Evolutionary conservation across 2,113 vertebrate species (phyloP).

Genomic region (Morone chrysops): DNA sequence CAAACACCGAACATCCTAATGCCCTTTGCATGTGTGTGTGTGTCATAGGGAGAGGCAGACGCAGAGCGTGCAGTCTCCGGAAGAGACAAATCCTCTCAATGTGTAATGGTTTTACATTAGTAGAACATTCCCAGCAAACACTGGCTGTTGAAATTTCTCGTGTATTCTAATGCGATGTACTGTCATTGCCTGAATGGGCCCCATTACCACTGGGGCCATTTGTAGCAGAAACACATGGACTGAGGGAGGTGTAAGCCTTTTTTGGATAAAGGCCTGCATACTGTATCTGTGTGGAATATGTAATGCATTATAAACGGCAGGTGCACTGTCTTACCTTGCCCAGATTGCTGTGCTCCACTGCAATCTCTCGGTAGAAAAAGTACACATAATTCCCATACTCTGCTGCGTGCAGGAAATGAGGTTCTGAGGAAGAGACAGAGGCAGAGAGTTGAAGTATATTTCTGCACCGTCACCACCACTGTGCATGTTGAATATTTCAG

Average conservation of each 20-base stretch:
- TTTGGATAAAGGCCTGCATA: slow-evolving; percentile 35
- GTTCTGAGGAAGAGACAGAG: slow-evolving; percentile 88
- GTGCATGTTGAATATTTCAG: slow-evolving; percentile 82
- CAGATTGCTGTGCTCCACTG: slow-evolving; percentile 96
- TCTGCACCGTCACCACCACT: slow-evolving; percentile 78
- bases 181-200: slow-evolving; percentile 51
- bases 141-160: slow-evolving; percentile 46
- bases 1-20: slow-evolving; percentile 63
- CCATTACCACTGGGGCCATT: slow-evolving; percentile 50
- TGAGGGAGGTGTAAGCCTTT: slow-evolving; percentile 25
- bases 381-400: slow-evolving; percentile 98
- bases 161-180: slow-evolving; percentile 53
- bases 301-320: slow-evolving; percentile 42
- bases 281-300: slow-evolving; percentile 43
- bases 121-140: slow-evolving; percentile 59
- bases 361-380: slow-evolving; percentile 99
- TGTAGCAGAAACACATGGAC: slow-evolving; percentile 49
- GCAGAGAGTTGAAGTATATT: slow-evolving; percentile 74
- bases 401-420: slow-evolving; percentile 97
- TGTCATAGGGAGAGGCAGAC: slow-evolving; percentile 21
- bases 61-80: slow-evolving; percentile 18
- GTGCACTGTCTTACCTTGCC: slow-evolving; percentile 89
- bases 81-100: slow-evolving; percentile 65
- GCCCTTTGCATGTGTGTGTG: slow-evolving; percentile 43
- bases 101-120: slow-evolving; percentile 73